A percentile compares a stretch with the other conserved stretches of the same genome.
These are phyloP conservation scores for Ochotona curzoniae DNA, from an alignment of 2,113 vertebrate genomes.

Conservation along the genomic window DNA sequence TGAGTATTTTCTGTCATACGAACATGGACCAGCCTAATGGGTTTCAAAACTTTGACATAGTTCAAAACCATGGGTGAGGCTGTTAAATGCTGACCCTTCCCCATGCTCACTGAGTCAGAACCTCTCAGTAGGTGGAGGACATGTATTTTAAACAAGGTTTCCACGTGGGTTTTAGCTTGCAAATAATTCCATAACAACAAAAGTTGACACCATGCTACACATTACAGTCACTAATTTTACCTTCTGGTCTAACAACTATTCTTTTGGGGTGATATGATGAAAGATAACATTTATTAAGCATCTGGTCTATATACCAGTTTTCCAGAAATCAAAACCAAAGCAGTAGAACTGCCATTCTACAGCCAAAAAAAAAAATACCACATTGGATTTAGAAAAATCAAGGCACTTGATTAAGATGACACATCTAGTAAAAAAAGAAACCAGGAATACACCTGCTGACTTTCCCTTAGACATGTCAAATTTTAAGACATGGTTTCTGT, in stretches of 20 bases:
- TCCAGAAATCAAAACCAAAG: not conserved
- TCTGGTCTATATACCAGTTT: not conserved
- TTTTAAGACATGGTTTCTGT: slow-evolving; percentile 7
- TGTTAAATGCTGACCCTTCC: not conserved
- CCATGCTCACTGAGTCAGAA: not conserved
- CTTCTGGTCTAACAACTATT: not conserved
- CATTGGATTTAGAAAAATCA: not conserved
- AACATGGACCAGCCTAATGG: not conserved
- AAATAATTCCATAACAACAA: not conserved
- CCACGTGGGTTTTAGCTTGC: not conserved
- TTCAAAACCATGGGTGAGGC: not conserved
- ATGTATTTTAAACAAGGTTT: not conserved
- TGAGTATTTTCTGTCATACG: slow-evolving; percentile 1
- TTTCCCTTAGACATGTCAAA: not conserved
- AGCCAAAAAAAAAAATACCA: slow-evolving; percentile 35
- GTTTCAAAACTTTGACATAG: not conserved
- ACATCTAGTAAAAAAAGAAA: not conserved
- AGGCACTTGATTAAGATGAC: not conserved
- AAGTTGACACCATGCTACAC: not conserved
- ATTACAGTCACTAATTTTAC: not conserved
- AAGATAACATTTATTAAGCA: not conserved
- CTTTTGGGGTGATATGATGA: not conserved
- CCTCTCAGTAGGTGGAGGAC: not conserved
- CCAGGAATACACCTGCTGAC: not conserved
- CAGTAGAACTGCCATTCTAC: not conserved